These are phyloP conservation scores for Staurois parvus DNA, from an alignment of 2,797 vertebrate species.

Conservation along the genomic window DNA sequence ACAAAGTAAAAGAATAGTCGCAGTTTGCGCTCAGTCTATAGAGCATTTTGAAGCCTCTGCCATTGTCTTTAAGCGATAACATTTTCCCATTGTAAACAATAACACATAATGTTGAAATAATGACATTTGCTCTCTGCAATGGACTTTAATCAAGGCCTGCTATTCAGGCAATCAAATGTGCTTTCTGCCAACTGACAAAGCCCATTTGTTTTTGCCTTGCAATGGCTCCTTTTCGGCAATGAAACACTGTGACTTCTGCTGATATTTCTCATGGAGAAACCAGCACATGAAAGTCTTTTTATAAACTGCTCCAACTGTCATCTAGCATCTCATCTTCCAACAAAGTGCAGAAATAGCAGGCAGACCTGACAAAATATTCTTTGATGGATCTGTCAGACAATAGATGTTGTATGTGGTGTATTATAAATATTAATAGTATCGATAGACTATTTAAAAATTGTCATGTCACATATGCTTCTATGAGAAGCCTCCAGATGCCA, in stretches of 20 bases:
- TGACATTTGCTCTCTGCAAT: constrained; percentile 52
- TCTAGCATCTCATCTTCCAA: constrained; percentile 69
- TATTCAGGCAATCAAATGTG: constrained; percentile 52
- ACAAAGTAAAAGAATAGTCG: constrained; percentile 1
- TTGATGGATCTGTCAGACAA: constrained; percentile 68
- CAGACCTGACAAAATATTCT: constrained; percentile 64
- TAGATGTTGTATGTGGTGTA: constrained; percentile 65
- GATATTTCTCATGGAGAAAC: constrained; percentile 63
- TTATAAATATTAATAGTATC: constrained; percentile 76
- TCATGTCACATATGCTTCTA: constrained; percentile 66
- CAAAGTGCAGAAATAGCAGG: constrained; percentile 62
- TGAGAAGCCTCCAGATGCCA: constrained; percentile 64
- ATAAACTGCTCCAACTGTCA: constrained; percentile 69
- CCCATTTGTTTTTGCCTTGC: constrained; percentile 62
- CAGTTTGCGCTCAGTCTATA: constrained; percentile 5
- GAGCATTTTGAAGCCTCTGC: constrained; percentile 23
- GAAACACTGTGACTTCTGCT: constrained; percentile 59
- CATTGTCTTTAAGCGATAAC: constrained; percentile 37
- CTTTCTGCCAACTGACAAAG: constrained; percentile 61
- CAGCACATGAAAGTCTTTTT: constrained; percentile 47
- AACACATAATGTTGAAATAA: constrained; percentile 55
- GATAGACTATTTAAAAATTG: constrained; percentile 70
- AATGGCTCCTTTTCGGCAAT: constrained; percentile 62
- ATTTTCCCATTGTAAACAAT: constrained; percentile 49
- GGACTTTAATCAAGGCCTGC: constrained; percentile 55